These are phyloP conservation scores for Anastatus disparis DNA, from an alignment of 1,140 invertebrate species.

Conservation along the genomic window DNA sequence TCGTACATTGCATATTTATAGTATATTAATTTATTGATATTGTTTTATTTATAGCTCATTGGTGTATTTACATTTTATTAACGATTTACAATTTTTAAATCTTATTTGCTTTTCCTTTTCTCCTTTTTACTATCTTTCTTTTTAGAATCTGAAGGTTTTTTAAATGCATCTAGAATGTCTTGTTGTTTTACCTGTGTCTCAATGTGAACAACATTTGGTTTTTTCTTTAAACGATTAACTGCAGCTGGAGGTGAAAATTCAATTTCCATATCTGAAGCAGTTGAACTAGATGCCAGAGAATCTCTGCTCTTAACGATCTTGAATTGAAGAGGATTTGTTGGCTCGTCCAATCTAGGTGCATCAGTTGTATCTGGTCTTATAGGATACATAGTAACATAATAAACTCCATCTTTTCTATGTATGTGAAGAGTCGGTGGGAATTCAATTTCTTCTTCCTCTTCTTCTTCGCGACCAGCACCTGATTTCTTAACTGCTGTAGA, in stretches of 20 bases:
- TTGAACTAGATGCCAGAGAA: constrained; percentile 53
- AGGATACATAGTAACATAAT: constrained; percentile 63
- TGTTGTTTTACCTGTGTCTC: constrained; percentile 62
- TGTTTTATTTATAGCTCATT: too few relatives aligned
- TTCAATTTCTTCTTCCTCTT: constrained; percentile 45
- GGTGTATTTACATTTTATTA: not conserved
- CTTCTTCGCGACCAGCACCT: constrained; percentile 33
- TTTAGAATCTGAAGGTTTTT: constrained; percentile 29
- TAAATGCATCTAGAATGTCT: constrained; percentile 58
- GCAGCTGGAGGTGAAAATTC: constrained; percentile 62
- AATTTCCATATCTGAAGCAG: constrained; percentile 64
- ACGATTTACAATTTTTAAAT: constrained; percentile 17
- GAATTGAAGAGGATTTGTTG: constrained; percentile 61
- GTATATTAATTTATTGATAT: too few relatives aligned
- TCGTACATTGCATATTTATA: too few relatives aligned
- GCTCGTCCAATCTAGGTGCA: constrained; percentile 47
- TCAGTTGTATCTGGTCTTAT: constrained; percentile 51
- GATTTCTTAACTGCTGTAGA: constrained; percentile 39
- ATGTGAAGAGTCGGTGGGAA: constrained; percentile 57
- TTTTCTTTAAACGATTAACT: constrained; percentile 54
- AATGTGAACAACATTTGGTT: constrained; percentile 61
- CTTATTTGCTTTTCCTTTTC: constrained; percentile 35
- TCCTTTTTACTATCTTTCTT: constrained; percentile 42
- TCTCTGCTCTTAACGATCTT: constrained; percentile 57
- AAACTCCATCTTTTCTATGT: constrained; percentile 58